Evolutionary conservation across 2,113 vertebrate species (phyloP).

Genomic region (Sylvia atricapilla): DNA sequence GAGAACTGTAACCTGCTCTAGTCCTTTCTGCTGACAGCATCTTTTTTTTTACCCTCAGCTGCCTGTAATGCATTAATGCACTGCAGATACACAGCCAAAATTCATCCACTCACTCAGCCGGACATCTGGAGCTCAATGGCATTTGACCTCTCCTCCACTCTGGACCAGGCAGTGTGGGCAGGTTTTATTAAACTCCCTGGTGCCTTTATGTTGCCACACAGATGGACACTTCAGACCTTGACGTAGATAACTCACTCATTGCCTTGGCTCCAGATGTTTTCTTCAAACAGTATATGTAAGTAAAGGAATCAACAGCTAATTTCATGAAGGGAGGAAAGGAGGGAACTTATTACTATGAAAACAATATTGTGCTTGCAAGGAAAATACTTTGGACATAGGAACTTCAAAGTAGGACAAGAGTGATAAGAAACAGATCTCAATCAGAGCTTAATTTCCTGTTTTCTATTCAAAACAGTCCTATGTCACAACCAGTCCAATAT

Average conservation of each 20-base stretch:
- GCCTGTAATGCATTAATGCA: neutral
- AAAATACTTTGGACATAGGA: neutral
- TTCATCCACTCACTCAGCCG: neutral
- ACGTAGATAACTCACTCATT: accelerated
- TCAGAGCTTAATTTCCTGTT: constrained; percentile 34
- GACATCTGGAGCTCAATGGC: neutral
- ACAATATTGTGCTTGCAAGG: constrained; percentile 6
- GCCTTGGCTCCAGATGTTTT: neutral
- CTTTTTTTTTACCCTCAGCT: neutral
- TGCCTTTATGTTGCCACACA: neutral
- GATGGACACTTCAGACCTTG: neutral
- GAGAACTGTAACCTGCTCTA: neutral
- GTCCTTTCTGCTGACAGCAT: neutral
- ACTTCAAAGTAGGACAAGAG: constrained; percentile 17
- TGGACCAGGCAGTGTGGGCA: neutral
- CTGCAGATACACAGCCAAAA: neutral
- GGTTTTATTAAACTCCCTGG: neutral
- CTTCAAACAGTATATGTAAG: neutral
- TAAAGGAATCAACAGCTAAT: neutral
- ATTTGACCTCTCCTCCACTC: neutral
- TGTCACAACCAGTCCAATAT: neutral
- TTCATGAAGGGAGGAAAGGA: neutral
- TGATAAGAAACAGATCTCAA: constrained; percentile 50
- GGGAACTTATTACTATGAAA: neutral
- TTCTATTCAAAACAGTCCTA: neutral